Evolutionary conservation across 2,113 vertebrate species (phyloP).

Genomic region (Verasper variegatus): DNA sequence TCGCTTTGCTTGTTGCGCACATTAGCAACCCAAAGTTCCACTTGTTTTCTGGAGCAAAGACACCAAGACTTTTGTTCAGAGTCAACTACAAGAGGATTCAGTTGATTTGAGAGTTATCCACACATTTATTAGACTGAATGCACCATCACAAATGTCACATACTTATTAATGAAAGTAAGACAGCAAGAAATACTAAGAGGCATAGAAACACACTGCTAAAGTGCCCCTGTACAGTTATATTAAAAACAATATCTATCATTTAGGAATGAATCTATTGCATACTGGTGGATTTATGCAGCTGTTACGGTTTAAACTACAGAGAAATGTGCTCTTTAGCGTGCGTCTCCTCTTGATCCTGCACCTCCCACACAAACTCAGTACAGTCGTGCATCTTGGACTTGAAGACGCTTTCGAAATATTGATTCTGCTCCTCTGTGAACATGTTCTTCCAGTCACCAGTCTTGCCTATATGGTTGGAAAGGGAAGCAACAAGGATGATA

Average conservation of each 20-base stretch:
- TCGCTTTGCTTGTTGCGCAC: background rate
- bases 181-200: too few relatives aligned
- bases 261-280: background rate
- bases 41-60: background rate
- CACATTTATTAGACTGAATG: background rate
- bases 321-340: background rate
- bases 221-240: background rate
- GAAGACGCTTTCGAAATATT: conserved; percentile 78
- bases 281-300: background rate
- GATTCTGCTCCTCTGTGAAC: conserved; percentile 82
- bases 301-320: background rate
- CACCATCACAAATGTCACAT: background rate
- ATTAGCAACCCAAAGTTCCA: background rate
- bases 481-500: background rate
- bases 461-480: conserved; percentile 70
- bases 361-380: conserved; percentile 69
- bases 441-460: conserved; percentile 86
- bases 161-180: background rate
- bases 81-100: background rate
- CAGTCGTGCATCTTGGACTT: conserved; percentile 77
- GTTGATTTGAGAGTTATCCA: background rate
- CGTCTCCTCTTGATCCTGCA: conserved; percentile 5
- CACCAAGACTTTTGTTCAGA: too few relatives aligned
- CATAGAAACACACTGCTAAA: background rate
- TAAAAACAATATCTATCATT: background rate